Base-by-base conservation (phyloP, 2,888 invertebrate genomes). In the Oscheius myriophilus region DNA sequence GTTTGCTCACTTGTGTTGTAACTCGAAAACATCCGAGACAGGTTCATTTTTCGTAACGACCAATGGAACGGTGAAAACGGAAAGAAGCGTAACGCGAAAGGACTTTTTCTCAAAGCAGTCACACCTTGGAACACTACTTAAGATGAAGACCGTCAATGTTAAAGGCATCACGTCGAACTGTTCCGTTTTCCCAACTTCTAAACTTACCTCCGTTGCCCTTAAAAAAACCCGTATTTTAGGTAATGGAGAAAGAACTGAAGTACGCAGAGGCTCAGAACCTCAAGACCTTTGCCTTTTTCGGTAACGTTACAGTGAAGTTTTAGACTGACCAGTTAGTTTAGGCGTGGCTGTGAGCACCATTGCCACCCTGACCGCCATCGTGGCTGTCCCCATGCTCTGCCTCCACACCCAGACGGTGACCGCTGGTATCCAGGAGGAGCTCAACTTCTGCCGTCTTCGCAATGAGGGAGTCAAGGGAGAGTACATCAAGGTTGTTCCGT, bases 341-440 rank as follows among this genome's bases (percentile, higher is more conserved):
- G 83, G 82, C 21, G 80, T 84, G 51, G 71, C 79, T 21, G 73
- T 82, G 33, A 78, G 75, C 25, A 83, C 82, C 41, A 76, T 84
- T 42, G 81, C 84, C 55, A 80, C 79, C 9, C 49, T 83, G 49
- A 78, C 79, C 14, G 82, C 82, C 26, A 79, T 80, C 54, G 68
- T 84, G 33, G 75, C 78, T 63, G 75, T 84, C 46, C 84, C 84
- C 21, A 83, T 84, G 84, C 76, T 84, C 67, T 84, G 82, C 74
- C 78, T 75, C 61, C 83, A 84, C 73, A 78, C 83, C 69, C 82
- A 82, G 63, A 76, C 77, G 65, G 79, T 84, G 42, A 82, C 81
- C 67, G 74, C 82, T 11, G 71, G 78, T 9, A 73, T 84, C 18
- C 80, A 80, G 62, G 80, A 76, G 52, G 82, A 82, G 66, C 62